Evolutionary conservation across 1,140 invertebrate genomes (phyloP), one percentile per base, ranked within the genome.

Genomic region (Dolichoris vasculosae): DNA sequence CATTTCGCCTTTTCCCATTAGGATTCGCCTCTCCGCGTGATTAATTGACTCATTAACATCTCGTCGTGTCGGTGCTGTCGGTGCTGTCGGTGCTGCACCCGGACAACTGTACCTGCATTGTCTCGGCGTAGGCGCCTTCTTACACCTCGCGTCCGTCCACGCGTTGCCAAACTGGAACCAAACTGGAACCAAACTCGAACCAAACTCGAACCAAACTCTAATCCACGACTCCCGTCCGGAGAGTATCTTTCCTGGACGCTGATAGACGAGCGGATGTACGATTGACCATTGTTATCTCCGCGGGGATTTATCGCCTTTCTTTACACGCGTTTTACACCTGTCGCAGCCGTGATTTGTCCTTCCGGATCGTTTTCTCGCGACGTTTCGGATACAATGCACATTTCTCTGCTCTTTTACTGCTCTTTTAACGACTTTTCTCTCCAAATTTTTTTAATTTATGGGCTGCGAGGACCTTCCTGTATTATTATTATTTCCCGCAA

Each of bases 11-110:
- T 59, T 86, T 87, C 79, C 84, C 71, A 86, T 89, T 87, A 87
- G 76, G 86, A 90, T 88, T 87, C 89, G 84, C 86, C 87, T 88
- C 77, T 48, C 78, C 63, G 76, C 13, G 55, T 89, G 88, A 90
- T 90, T 90, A 90, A 90, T 90, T 79, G 86, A 51, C 30, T 90
- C 89, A 87, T 90, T 90, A 90, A 89, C 88, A 87, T 88, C 69
- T 63, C 82, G 82, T 64, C 81, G 80, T 69, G 77, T 78, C 63
- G 63, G 64, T 71, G 71, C 84, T 82, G 83, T n/a, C n/a, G n/a
- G n/a, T n/a, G n/a, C n/a, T 69, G 77, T 78, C 63, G 63, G 64
- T 71, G 71, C 84, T 82, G 83, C 84, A 59, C 82, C 3, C 55
- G 55, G 20, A 23, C 55, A 26, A 59, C 55, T 59, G 55, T 59